phyloP scores from a whole-genome alignment of 1,140 invertebrate genomes.

The Bradynema listronoti region DNA sequence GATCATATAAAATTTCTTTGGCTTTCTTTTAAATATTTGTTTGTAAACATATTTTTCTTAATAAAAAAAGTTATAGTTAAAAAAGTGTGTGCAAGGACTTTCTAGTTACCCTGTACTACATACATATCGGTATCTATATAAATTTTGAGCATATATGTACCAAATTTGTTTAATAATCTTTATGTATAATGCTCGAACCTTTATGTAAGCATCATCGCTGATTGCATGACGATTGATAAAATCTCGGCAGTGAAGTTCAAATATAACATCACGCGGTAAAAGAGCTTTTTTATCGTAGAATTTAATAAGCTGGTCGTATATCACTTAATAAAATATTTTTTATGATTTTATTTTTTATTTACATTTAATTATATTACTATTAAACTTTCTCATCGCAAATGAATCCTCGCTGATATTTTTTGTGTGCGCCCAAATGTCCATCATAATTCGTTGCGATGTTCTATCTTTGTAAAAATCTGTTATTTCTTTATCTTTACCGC shows the following conservation, averaged over 20 bases:
- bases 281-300: slow-evolving; percentile 50
- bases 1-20: slow-evolving; percentile 5
- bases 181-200: slow-evolving; percentile 23
- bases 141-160: too few relatives aligned
- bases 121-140: too few relatives aligned
- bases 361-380: slow-evolving; percentile 27
- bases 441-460: slow-evolving; percentile 42
- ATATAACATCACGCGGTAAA: slow-evolving; percentile 42
- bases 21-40: too few relatives aligned
- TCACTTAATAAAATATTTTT: slow-evolving; percentile 37
- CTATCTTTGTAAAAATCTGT: slow-evolving; percentile 48
- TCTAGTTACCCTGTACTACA: too few relatives aligned
- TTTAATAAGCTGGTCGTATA: slow-evolving; percentile 39
- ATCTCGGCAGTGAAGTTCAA: slow-evolving; percentile 55
- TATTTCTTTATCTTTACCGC: slow-evolving; percentile 45
- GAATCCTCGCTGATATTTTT: slow-evolving; percentile 51
- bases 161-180: neutral
- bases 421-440: slow-evolving; percentile 56
- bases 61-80: too few relatives aligned
- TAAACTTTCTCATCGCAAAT: slow-evolving; percentile 46
- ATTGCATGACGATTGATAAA: slow-evolving; percentile 57
- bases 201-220: slow-evolving; percentile 47
- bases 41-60: too few relatives aligned
- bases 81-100: too few relatives aligned
- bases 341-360: neutral